Percentiles rank a stretch among this genome's conserved stretches.
Conservation (phyloP, 2,113 vertebrate genomes). For the Rhinolophus ferrumequinum region DNA sequence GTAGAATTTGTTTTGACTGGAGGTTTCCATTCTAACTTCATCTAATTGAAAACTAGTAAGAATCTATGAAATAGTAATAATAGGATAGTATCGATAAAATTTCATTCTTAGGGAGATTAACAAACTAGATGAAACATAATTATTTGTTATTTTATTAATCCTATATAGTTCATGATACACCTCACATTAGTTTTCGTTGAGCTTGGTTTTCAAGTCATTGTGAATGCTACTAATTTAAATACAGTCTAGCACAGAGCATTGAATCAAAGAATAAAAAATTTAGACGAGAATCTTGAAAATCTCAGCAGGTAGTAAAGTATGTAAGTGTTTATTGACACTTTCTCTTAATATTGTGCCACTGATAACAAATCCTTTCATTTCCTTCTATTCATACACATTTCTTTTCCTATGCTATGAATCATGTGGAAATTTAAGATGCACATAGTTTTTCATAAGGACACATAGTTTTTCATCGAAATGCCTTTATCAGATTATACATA, state of each 20-base stretch:
- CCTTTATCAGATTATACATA: background rate
- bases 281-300: conserved; percentile 39
- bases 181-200: conserved; percentile 24
- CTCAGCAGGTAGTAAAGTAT: background rate
- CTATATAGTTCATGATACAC: background rate
- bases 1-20: background rate
- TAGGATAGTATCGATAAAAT: background rate
- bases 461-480: conserved; percentile 44
- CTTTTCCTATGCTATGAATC: background rate
- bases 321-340: conserved; percentile 3
- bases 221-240: conserved; percentile 26
- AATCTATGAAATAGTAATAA: background rate
- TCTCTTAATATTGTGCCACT: background rate
- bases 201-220: conserved; percentile 10
- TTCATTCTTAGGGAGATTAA: conserved; percentile 1
- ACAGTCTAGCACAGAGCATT: background rate
- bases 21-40: background rate
- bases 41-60: background rate
- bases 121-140: background rate
- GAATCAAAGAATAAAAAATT: conserved; percentile 13
- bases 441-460: background rate
- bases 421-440: background rate
- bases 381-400: background rate
- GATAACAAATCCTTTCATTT: background rate
- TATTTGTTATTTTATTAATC: conserved; percentile 32